Evolutionary conservation across 1,140 invertebrate genomes (phyloP).

Genomic region (Drosophila azteca): DNA sequence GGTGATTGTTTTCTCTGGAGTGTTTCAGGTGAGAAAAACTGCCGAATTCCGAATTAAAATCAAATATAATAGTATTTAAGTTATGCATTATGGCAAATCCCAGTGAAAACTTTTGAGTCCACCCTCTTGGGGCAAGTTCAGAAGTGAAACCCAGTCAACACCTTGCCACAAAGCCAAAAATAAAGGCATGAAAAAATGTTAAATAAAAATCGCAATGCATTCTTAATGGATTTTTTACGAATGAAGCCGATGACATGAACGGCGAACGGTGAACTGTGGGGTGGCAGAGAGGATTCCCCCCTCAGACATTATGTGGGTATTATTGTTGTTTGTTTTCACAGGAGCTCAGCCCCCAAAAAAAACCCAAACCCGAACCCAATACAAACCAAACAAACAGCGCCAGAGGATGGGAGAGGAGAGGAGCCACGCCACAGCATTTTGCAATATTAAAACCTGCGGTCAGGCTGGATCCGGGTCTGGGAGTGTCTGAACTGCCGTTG

Average conservation of each 20-base stretch:
- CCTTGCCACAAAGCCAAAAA: constrained; percentile 47
- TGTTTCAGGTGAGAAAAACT: too few relatives aligned
- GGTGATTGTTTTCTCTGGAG: too few relatives aligned
- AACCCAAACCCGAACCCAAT: constrained; percentile 32
- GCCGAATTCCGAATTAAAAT: too few relatives aligned
- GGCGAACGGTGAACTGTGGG: not conserved
- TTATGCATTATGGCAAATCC: not conserved
- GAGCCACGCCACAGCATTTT: constrained; percentile 47
- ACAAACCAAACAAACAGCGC: constrained; percentile 46
- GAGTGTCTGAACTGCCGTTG: constrained; percentile 22
- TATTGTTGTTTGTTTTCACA: constrained; percentile 65
- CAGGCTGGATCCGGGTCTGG: constrained; percentile 38
- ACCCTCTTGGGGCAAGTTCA: constrained; percentile 5
- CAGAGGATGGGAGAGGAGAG: constrained; percentile 34
- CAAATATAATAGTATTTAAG: not conserved
- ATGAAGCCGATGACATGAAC: constrained; percentile 19
- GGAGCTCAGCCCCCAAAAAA: constrained; percentile 34
- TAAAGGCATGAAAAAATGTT: constrained; percentile 19
- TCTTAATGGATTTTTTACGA: constrained; percentile 53
- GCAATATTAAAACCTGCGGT: constrained; percentile 64
- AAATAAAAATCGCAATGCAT: constrained; percentile 50
- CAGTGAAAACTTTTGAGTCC: not conserved
- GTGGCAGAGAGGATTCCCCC: not conserved
- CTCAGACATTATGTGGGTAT: constrained; percentile 53
- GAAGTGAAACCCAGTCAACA: constrained; percentile 48